phyloP scores from a whole-genome alignment of 2,113 vertebrate genomes.

The Pyrgilauda ruficollis region DNA sequence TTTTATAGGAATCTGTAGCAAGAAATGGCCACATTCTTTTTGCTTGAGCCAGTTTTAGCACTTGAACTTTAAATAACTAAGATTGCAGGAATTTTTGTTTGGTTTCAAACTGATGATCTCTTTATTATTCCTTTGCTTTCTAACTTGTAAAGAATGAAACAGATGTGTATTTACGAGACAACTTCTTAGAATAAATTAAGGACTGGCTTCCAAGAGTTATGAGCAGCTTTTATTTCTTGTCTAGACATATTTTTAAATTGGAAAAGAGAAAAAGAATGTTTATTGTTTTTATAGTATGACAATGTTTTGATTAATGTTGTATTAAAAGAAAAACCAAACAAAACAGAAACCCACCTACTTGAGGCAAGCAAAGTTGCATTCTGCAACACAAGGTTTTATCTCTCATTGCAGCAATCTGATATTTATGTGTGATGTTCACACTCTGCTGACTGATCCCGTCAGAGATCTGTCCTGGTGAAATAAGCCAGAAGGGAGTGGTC shows the following conservation, averaged over 20 bases:
- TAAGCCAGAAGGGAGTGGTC: background rate
- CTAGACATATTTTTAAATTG: conserved; percentile 46
- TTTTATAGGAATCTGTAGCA: background rate
- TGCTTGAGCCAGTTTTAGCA: conserved; percentile 15
- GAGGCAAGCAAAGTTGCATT: background rate
- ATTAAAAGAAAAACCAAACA: background rate
- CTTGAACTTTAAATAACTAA: conserved; percentile 8
- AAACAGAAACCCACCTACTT: background rate
- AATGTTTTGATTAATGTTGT: background rate
- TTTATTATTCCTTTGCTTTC: conserved; percentile 20
- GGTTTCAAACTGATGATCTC: background rate
- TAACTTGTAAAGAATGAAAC: conserved; percentile 42
- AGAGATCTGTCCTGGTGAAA: conserved; percentile 22
- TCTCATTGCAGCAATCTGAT: background rate
- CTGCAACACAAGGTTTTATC: background rate
- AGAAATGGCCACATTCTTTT: background rate
- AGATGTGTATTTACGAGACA: conserved; percentile 51
- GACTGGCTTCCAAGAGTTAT: conserved; percentile 49
- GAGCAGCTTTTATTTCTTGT: conserved; percentile 42
- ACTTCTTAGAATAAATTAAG: conserved; percentile 45
- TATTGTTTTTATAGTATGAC: background rate
- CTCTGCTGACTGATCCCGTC: background rate
- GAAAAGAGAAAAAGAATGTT: background rate
- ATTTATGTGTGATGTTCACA: background rate
- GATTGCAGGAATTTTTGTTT: background rate